Evolutionary conservation across 1,140 invertebrate species (phyloP), one percentile per base, ranked within the genome.

Genomic region (Arctopsyche grandis): DNA sequence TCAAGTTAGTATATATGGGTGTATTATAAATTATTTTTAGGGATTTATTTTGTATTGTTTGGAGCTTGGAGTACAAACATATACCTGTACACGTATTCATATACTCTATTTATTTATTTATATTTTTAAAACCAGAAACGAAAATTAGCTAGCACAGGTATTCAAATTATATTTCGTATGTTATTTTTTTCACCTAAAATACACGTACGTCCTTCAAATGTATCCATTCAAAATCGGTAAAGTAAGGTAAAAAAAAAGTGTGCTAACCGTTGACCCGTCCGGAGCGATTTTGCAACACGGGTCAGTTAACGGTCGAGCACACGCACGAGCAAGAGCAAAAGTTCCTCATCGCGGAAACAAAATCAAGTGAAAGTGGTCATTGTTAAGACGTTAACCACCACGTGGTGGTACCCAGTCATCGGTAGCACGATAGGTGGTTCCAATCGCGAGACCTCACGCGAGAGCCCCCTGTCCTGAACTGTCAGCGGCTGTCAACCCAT

Each of bases 341-440:
- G 48, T 52, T 52, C 48, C 10, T 52, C 48, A 5, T 52, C 10
- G 48, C 16, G 48, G 48, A 52, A 52, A 52, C 10, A 14, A 52
- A n/a, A n/a, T n/a, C 16, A 52, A 52, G 48, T 52, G 48, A 52
- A 52, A 52, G 48, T 52, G 48, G 48, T 52, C 48, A 52, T 52
- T 52, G 48, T 52, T 52, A 52, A 14, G 48, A 52, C 48, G 16
- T 52, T 1, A 16, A 14, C 16, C 48, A 52, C 48, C 48, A 52
- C 48, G 48, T 52, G 48, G 12, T 52, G 12, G 48, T 38, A 38
- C 29, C n/a, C n/a, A n/a, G n/a, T 38, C 7, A 38, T 38, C 1
- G 29, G 29, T 38, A 38, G 29, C 29, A 38, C 29, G 29, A 38
- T 38, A 38, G 29, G 29, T 38, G 29, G 29, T 38, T 38, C 29